A percentile compares a stretch with the other conserved stretches of the same genome.
phyloP scores from a whole-genome alignment of 2,888 invertebrate species.

The Ernsta delagoae region DNA sequence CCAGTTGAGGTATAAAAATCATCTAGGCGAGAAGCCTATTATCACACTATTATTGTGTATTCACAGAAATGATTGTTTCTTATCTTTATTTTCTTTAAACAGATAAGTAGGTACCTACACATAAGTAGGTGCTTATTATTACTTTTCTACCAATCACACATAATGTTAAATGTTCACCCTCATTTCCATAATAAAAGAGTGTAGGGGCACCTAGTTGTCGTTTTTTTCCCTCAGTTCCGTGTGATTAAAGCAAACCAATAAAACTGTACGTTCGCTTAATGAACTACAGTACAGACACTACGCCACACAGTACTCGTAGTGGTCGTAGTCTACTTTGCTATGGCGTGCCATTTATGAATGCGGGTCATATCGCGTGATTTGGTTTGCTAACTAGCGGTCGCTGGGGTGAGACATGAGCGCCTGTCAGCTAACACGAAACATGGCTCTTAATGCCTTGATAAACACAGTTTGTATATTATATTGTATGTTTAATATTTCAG shows the following conservation, averaged over 20 bases:
- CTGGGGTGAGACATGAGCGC: constrained; percentile 57
- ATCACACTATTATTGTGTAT: no score
- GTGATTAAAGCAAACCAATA: constrained; percentile 9
- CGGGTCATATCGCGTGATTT: constrained; percentile 63
- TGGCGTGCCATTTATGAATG: constrained; percentile 25
- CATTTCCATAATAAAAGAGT: no score
- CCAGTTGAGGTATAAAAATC: no score
- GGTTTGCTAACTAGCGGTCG: constrained; percentile 59
- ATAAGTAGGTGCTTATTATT: no score
- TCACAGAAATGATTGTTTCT: no score
- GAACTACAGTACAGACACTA: constrained; percentile 1
- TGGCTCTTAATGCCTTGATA: constrained; percentile 16
- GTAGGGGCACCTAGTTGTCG: no score
- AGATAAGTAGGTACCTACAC: no score
- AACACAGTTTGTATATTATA: neutral
- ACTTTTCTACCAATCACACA: no score
- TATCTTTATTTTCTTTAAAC: no score
- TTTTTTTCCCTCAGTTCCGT: neutral
- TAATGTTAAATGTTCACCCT: no score
- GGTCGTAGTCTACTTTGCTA: constrained; percentile 6
- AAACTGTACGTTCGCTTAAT: constrained; percentile 28
- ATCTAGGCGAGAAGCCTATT: no score
- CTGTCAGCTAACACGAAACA: constrained; percentile 49
- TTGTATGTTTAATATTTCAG: neutral
- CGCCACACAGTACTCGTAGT: neutral